A percentile compares a stretch with the other conserved stretches of the same genome.
Conservation (phyloP, 2,113 vertebrate species). For the Urocynchramus pylzowi region DNA sequence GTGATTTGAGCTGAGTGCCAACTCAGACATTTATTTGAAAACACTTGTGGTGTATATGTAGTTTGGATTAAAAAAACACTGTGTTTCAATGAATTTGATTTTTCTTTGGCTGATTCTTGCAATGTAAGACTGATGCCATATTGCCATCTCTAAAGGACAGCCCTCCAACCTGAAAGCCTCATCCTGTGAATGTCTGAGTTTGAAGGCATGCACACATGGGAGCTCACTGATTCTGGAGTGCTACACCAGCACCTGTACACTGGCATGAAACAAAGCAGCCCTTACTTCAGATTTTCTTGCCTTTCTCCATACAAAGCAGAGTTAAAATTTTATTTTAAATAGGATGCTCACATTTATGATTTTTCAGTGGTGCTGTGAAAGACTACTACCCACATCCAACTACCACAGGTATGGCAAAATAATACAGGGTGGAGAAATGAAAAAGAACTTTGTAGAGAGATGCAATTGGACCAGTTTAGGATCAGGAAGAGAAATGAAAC, state of each 20-base stretch:
- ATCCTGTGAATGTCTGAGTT: background rate
- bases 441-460: background rate
- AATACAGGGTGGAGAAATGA: background rate
- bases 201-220: background rate
- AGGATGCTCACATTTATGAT: background rate
- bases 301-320: background rate
- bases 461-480: background rate
- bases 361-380: background rate
- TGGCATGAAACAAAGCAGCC: background rate
- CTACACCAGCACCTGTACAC: background rate
- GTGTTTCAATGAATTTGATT: background rate
- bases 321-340: background rate
- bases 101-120: background rate
- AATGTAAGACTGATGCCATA: background rate
- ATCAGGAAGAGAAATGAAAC: background rate
- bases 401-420: background rate
- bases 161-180: background rate
- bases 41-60: background rate
- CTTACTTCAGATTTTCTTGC: background rate
- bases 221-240: background rate
- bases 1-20: conserved; percentile 7
- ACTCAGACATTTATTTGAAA: conserved; percentile 22
- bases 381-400: background rate
- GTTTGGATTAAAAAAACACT: background rate
- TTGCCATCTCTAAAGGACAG: background rate